Conservation (phyloP, 2,113 vertebrate species). For the Microtus oregoni region DNA sequence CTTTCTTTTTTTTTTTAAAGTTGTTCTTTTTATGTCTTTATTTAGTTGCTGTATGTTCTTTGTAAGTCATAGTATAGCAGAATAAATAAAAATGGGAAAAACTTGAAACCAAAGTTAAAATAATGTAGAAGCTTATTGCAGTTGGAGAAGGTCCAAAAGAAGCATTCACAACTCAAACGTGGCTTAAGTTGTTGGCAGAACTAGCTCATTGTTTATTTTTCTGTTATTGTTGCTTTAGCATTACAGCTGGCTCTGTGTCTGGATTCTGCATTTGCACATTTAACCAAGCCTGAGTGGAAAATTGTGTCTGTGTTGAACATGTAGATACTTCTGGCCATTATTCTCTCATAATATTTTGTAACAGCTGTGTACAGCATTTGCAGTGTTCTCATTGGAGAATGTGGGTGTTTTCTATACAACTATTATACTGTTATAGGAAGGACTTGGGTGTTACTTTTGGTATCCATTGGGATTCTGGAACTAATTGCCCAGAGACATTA, state of each 20-base stretch:
- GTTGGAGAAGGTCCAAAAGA: background rate
- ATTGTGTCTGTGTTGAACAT: background rate
- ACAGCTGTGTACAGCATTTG: background rate
- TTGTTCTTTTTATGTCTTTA: background rate
- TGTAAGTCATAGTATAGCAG: conserved; percentile 11
- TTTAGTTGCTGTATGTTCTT: background rate
- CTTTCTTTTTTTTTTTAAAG: background rate
- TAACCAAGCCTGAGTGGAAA: background rate
- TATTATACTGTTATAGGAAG: background rate
- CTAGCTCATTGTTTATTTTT: conserved; percentile 10
- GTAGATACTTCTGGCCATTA: background rate
- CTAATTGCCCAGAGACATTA: background rate
- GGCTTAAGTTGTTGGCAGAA: background rate
- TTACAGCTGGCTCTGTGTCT: background rate
- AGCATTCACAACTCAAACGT: background rate
- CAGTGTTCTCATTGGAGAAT: background rate
- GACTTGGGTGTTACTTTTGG: background rate
- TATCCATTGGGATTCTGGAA: background rate
- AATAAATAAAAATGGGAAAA: conserved; percentile 35
- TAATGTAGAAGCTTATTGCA: background rate
- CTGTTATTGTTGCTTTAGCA: background rate
- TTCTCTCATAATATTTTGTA: background rate
- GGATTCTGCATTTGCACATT: background rate
- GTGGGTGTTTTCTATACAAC: background rate
- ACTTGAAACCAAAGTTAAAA: background rate